Evolutionary conservation across 2,888 invertebrate genomes (phyloP).

Genomic region (Danaus chrysippus): DNA sequence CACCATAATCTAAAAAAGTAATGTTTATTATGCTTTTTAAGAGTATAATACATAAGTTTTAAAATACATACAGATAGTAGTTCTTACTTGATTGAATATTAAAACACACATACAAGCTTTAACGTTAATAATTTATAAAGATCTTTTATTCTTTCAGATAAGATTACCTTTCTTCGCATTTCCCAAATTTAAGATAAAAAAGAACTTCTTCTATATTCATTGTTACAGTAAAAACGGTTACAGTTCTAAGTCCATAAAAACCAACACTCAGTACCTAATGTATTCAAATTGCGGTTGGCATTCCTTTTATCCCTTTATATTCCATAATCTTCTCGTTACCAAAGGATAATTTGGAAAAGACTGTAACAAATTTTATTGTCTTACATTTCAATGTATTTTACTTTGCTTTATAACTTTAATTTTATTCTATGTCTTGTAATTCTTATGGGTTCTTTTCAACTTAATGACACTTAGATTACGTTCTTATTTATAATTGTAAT

Average conservation of each 20-base stretch:
- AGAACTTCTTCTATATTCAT: slow-evolving; percentile 5
- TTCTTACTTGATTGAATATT: too few species aligned
- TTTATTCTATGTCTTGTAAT: slow-evolving; percentile 4
- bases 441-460: neutral
- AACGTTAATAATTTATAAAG: too few species aligned
- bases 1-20: too few species aligned
- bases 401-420: slow-evolving; percentile 7
- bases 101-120: too few species aligned
- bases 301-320: slow-evolving; percentile 45
- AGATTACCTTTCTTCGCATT: neutral
- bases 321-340: slow-evolving; percentile 52
- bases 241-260: slow-evolving; percentile 33
- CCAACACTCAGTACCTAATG: slow-evolving; percentile 49
- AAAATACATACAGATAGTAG: too few species aligned
- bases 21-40: too few species aligned
- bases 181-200: slow-evolving; percentile 3
- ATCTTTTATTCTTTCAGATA: too few species aligned
- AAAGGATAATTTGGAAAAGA: slow-evolving; percentile 47
- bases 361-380: slow-evolving; percentile 35
- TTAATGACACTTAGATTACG: neutral
- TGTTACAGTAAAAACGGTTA: slow-evolving; percentile 23
- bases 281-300: slow-evolving; percentile 54
- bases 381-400: slow-evolving; percentile 13
- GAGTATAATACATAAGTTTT: too few species aligned
- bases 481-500: too few species aligned